These are phyloP conservation scores for Plutella xylostella DNA, from an alignment of 2,888 invertebrate genomes.

Conservation along the genomic window DNA sequence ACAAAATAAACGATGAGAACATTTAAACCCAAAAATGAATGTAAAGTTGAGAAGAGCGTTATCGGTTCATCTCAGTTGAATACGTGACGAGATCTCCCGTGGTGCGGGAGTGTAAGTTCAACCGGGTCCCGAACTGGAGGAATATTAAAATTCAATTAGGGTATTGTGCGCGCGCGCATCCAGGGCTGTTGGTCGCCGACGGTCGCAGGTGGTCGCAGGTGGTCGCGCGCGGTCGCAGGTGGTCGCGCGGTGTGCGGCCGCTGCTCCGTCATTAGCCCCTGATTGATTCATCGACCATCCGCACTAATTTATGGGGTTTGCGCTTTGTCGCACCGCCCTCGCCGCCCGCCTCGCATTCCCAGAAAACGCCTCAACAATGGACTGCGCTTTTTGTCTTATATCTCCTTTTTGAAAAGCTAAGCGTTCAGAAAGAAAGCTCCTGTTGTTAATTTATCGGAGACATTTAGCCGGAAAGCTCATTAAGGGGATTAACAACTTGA, in stretches of 20 bases:
- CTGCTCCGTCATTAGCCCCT: constrained; percentile 45
- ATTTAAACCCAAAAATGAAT: neutral
- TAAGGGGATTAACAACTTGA: no score
- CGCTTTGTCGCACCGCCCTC: constrained; percentile 41
- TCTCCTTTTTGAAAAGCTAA: constrained; percentile 17
- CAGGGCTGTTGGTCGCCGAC: neutral
- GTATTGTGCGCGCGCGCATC: neutral
- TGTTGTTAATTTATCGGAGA: neutral
- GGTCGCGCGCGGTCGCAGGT: constrained; percentile 16
- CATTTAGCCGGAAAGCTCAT: neutral
- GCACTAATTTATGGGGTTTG: constrained; percentile 52
- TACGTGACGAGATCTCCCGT: neutral
- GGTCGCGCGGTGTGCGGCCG: constrained; percentile 49
- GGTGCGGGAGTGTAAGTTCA: neutral
- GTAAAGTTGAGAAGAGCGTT: no score
- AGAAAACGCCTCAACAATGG: constrained; percentile 40
- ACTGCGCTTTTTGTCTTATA: constrained; percentile 32
- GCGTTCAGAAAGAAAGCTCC: constrained; percentile 1
- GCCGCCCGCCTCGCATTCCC: constrained; percentile 31
- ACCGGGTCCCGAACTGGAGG: no score
- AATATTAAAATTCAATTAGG: constrained; percentile 2
- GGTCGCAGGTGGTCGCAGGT: constrained; percentile 7
- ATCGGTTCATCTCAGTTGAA: neutral
- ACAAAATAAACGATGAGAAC: no score
- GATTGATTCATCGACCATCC: constrained; percentile 61